phyloP scores from a whole-genome alignment of 1,140 invertebrate genomes.

The Drosophila ambigua region DNA sequence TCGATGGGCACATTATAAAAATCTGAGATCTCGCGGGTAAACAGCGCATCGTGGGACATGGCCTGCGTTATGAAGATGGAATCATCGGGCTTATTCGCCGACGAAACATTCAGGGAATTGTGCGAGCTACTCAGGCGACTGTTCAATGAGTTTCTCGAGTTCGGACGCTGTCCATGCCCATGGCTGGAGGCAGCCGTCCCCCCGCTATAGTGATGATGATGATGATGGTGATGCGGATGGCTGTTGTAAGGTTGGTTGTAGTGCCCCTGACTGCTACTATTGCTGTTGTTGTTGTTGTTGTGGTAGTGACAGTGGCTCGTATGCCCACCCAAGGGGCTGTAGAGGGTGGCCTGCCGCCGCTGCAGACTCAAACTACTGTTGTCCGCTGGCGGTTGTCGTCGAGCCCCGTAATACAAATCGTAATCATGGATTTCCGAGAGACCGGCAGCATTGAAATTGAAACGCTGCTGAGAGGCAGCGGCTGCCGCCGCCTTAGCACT shows the following conservation, averaged over 20 bases:
- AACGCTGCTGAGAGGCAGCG: slow-evolving; percentile 68
- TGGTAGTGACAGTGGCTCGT: slow-evolving; percentile 47
- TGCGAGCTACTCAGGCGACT: slow-evolving; percentile 91
- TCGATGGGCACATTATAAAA: slow-evolving; percentile 94
- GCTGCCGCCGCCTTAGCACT: slow-evolving; percentile 72
- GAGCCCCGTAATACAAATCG: slow-evolving; percentile 78
- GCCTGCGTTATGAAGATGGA: slow-evolving; percentile 94
- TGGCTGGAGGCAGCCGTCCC: slow-evolving; percentile 27
- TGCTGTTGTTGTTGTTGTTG: slow-evolving; percentile 21
- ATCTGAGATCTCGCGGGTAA: slow-evolving; percentile 89
- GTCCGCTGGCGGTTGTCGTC: slow-evolving; percentile 42
- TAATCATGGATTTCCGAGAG: slow-evolving; percentile 81
- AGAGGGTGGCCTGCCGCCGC: slow-evolving; percentile 33
- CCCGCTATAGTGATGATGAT: slow-evolving; percentile 64
- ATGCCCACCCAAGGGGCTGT: slow-evolving; percentile 27
- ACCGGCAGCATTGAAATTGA: slow-evolving; percentile 76
- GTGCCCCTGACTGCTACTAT: slow-evolving; percentile 51
- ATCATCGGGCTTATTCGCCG: slow-evolving; percentile 89
- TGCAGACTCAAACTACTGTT: slow-evolving; percentile 36
- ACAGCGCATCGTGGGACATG: slow-evolving; percentile 91
- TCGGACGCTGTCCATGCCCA: slow-evolving; percentile 86
- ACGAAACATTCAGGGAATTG: slow-evolving; percentile 90
- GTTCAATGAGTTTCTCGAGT: slow-evolving; percentile 89
- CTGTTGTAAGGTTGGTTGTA: slow-evolving; percentile 68
- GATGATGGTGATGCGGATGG: slow-evolving; percentile 64